Evolutionary conservation across 37 sponge, comb jelly and placozoan species (phyloP), one percentile per base, ranked within the genome.

Genomic region (Trichoplax adhaerens): DNA sequence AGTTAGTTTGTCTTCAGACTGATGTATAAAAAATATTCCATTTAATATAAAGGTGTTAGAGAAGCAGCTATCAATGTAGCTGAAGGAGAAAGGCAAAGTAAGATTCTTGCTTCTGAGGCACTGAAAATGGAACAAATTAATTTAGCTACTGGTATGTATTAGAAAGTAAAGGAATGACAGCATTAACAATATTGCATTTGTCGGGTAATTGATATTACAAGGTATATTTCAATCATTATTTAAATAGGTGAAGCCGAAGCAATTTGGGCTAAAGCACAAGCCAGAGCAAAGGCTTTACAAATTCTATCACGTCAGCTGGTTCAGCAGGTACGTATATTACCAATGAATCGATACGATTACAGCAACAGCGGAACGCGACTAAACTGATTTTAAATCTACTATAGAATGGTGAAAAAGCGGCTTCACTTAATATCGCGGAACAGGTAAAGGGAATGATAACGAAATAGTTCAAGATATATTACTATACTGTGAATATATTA

Each of bases 91-190:
- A 74, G 84, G 56, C 93, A 97, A 72, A 89, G 90, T 57, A 77
- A 68, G 59, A 97, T 97, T 56, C 74, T 97, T 47, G 77, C 81
- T 58, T 97, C 99, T 5, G 99, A 97, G 63, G 99, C 93, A 8
- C 54, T 83, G 65, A 78, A 81, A 68, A 76, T 92, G 51, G 90
- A 97, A 65, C 82, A 92, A 56, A 81, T 97, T 58, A 97, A 97
- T 75, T 74, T 54, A 54, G 99, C 99, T 48, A 83, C 81, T 56
- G 99, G 99, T 80, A 58, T 76, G 71, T 62, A 57, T 4, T 29
- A 29, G 29, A 29, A 29, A 29, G 29, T 29, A 29, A 29, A 29
- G 29, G 29, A 29, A 29, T 29, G 29, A 29, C 29, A 29, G 29
- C 29, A 29, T 29, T 29, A 29, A 29, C 29, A 29, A 29, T 29